Percentiles rank a stretch among this genome's conserved stretches.
Evolutionary conservation across 2,113 vertebrate genomes (phyloP).

Genomic region (Trichechus manatus): DNA sequence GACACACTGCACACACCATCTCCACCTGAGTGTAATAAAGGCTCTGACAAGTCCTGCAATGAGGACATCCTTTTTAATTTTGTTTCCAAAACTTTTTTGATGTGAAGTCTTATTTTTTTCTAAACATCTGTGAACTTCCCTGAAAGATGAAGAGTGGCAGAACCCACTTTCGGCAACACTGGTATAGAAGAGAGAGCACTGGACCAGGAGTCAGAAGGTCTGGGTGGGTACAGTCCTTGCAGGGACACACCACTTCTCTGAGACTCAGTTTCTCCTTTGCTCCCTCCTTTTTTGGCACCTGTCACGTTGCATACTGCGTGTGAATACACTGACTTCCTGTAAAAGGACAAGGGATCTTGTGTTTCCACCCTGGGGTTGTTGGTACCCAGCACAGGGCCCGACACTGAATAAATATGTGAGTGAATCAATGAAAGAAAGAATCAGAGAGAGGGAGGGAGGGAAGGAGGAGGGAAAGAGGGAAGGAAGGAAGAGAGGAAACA

Average conservation of each 20-base stretch:
- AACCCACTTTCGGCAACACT: fast-evolving
- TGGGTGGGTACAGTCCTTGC: fast-evolving
- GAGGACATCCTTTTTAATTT: not conserved
- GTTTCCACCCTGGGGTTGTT: not conserved
- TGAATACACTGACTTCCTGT: not conserved
- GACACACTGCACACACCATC: fast-evolving
- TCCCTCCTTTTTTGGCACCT: not conserved
- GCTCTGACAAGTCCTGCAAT: not conserved
- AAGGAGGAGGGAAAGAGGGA: no score
- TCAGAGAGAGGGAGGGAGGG: no score
- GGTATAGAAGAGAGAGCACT: not conserved
- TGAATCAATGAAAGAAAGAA: not conserved
- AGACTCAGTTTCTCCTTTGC: not conserved
- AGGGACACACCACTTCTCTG: not conserved
- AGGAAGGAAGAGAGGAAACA: no score
- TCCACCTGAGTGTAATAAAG: not conserved
- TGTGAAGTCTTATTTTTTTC: not conserved
- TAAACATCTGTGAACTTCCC: not conserved
- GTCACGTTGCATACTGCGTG: not conserved
- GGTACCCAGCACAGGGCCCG: not conserved
- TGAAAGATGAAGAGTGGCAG: not conserved
- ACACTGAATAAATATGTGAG: no score
- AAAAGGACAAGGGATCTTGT: not conserved
- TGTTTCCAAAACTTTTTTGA: not conserved
- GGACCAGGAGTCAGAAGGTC: not conserved